phyloP scores from a whole-genome alignment of 2,888 invertebrate species.

The Diloba caeruleocephala region DNA sequence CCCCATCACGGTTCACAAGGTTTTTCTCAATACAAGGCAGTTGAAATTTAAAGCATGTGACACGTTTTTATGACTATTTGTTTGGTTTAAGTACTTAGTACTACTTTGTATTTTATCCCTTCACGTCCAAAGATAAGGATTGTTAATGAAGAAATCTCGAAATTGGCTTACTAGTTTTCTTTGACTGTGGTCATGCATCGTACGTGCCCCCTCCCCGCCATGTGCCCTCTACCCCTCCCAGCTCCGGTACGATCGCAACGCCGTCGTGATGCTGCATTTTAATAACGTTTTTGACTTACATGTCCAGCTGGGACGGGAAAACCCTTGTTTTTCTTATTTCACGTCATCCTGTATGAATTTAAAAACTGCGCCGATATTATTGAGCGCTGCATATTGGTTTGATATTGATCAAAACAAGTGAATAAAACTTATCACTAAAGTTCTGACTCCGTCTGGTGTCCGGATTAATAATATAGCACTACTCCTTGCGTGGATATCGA shows the following conservation, averaged over 20 bases:
- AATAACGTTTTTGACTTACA: slow-evolving; percentile 68
- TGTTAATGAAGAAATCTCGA: slow-evolving; percentile 24
- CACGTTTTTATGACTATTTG: slow-evolving; percentile 10
- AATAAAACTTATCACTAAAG: not conserved
- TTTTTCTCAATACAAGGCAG: slow-evolving; percentile 10
- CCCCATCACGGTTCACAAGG: too few relatives aligned
- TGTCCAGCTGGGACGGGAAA: slow-evolving; percentile 59
- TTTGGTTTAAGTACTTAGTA: slow-evolving; percentile 12
- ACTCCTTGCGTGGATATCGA: too few relatives aligned
- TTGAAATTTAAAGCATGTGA: not conserved
- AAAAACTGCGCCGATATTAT: slow-evolving; percentile 29
- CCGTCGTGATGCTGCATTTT: slow-evolving; percentile 73
- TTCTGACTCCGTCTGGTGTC: too few relatives aligned
- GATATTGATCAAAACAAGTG: slow-evolving; percentile 6
- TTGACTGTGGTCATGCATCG: slow-evolving; percentile 40
- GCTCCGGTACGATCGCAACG: slow-evolving; percentile 42
- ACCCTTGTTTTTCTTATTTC: slow-evolving; percentile 45
- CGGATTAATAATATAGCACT: too few relatives aligned
- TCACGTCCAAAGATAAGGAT: slow-evolving; percentile 29
- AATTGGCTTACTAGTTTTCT: slow-evolving; percentile 46
- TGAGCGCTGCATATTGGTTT: slow-evolving; percentile 8
- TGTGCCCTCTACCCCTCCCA: slow-evolving; percentile 6
- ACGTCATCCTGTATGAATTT: slow-evolving; percentile 25
- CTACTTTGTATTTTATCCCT: slow-evolving; percentile 29
- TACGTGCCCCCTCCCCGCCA: slow-evolving; percentile 21